Evolutionary conservation across 2,113 vertebrate genomes (phyloP).

Genomic region (Scomber japonicus): DNA sequence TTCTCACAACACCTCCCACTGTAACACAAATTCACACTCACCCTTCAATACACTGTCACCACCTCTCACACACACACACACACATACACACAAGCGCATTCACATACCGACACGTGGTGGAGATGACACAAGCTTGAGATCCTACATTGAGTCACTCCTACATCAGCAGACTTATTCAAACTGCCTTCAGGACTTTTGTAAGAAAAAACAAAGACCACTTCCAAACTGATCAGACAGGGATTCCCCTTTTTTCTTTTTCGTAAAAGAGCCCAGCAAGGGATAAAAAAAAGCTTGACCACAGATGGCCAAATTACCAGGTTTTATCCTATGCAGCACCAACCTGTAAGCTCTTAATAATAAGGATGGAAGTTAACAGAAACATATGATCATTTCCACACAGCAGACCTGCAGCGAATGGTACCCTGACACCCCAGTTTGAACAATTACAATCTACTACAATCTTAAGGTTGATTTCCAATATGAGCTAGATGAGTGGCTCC

Average conservation of each 20-base stretch:
- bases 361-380: too few relatives aligned
- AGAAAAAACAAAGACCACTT: neutral
- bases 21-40: conserved; percentile 22
- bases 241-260: neutral
- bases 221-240: neutral
- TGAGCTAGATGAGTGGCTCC: too few relatives aligned
- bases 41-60: neutral
- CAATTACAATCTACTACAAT: too few relatives aligned
- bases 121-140: neutral
- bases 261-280: neutral
- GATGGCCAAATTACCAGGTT: neutral
- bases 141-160: conserved; percentile 2
- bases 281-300: neutral
- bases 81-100: neutral
- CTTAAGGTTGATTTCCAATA: too few relatives aligned
- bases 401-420: neutral
- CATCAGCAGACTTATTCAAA: conserved; percentile 12
- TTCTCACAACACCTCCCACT: conserved; percentile 43
- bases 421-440: too few relatives aligned
- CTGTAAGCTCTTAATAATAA: neutral
- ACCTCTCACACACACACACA: neutral
- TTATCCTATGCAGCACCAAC: neutral
- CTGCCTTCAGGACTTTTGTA: neutral
- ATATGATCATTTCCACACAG: neutral
- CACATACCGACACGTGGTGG: conserved; percentile 10